Evolutionary conservation across 2,797 vertebrate genomes (phyloP).

Genomic region (Pipistrellus kuhlii): DNA sequence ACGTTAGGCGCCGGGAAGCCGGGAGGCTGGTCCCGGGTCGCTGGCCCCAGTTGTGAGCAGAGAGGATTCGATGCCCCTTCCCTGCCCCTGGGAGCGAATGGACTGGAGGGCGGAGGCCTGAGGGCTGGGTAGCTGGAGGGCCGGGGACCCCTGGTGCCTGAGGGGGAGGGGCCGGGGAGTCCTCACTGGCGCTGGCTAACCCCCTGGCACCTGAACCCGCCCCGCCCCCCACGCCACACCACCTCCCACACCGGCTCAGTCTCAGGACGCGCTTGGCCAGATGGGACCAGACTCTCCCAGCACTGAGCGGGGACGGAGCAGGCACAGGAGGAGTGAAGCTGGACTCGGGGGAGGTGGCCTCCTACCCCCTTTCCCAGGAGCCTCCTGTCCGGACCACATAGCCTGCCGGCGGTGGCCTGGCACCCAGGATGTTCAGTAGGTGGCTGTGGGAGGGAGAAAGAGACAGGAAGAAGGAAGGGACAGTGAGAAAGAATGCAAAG

Average conservation of each 20-base stretch:
- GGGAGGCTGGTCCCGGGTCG: not conserved
- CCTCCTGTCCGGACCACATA: not conserved
- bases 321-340: not conserved
- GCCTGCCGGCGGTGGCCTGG: not conserved
- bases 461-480: not conserved
- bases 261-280: not conserved
- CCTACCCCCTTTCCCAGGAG: not conserved
- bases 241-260: not conserved
- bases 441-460: not conserved
- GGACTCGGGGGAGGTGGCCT: rapidly evolving
- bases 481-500: not conserved
- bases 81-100: not conserved
- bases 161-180: rapidly evolving
- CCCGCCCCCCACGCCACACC: not conserved
- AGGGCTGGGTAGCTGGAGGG: not conserved
- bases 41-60: not conserved
- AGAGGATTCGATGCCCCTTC: not conserved
- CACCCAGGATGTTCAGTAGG: not conserved
- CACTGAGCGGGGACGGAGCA: not conserved
- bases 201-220: not conserved
- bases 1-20: not conserved
- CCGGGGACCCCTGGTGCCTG: rapidly evolving
- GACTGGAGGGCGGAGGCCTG: not conserved
- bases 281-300: not conserved
- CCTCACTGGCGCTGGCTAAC: not conserved